Evolutionary conservation across 2,797 vertebrate genomes (phyloP).

Genomic region (Pseudochirops cupreus): DNA sequence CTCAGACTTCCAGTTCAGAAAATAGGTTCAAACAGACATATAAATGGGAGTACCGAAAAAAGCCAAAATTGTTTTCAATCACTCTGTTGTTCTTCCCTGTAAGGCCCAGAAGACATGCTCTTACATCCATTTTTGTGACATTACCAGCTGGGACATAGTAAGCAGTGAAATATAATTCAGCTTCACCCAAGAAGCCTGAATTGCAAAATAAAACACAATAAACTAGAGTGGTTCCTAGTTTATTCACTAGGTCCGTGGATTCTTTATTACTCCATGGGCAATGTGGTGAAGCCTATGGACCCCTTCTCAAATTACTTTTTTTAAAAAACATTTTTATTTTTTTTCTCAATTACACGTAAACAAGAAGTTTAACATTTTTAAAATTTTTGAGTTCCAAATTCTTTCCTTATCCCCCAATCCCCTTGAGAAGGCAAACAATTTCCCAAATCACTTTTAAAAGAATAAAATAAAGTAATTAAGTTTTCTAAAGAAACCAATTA

Average conservation of each 20-base stretch:
- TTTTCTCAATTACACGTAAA: not conserved
- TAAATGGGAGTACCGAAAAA: not conserved
- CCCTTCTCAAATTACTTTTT: not conserved
- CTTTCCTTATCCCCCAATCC: not conserved
- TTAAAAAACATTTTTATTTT: not conserved
- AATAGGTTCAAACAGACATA: not conserved
- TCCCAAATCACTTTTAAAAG: not conserved
- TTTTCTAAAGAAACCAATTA: not conserved
- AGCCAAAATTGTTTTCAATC: not conserved
- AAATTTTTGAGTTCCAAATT: not conserved
- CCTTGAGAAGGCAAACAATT: not conserved
- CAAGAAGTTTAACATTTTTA: not conserved
- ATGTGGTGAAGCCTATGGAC: not conserved
- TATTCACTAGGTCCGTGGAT: not conserved
- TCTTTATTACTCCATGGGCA: not conserved
- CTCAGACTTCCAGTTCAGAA: not conserved
- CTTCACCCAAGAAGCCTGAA: not conserved
- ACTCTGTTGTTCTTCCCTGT: not conserved
- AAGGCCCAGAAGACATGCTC: not conserved
- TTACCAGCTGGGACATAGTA: not conserved
- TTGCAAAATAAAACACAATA: not conserved
- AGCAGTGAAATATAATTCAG: not conserved
- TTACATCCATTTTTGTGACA: not conserved
- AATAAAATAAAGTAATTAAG: not conserved
- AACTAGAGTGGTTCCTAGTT: not conserved